Percentiles rank a stretch among this genome's conserved stretches.
Evolutionary conservation across 64 coral and sea anemone genomes (phyloP).

Genomic region (Actinia equina): DNA sequence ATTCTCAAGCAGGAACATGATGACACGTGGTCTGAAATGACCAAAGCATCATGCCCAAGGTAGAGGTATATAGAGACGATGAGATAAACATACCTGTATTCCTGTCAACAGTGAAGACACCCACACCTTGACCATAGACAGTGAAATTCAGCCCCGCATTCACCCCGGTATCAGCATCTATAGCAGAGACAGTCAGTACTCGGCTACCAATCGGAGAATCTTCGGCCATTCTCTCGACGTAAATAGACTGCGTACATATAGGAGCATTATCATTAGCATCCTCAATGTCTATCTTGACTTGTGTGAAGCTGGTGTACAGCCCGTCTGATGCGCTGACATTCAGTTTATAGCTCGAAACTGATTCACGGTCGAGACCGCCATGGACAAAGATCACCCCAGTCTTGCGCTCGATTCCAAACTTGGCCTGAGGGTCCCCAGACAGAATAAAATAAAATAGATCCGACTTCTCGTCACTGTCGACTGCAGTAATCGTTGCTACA

Average conservation of each 20-base stretch:
- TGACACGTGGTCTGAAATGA: no score
- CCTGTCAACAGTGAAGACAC: conserved; percentile 63
- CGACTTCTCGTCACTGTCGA: conserved; percentile 57
- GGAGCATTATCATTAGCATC: conserved; percentile 88
- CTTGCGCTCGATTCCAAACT: conserved; percentile 83
- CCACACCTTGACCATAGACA: conserved; percentile 77
- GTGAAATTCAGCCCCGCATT: conserved; percentile 75
- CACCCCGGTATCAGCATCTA: conserved; percentile 66
- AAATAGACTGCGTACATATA: conserved; percentile 79
- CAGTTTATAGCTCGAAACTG: conserved; percentile 58
- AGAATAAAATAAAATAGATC: conserved; percentile 78
- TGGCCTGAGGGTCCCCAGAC: conserved; percentile 80
- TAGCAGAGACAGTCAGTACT: conserved; percentile 63
- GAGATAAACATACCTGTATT: conserved; percentile 34
- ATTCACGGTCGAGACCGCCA: conserved; percentile 65
- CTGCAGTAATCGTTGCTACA: conserved; percentile 46
- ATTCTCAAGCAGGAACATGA: no score
- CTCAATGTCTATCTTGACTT: conserved; percentile 41
- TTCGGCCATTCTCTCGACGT: conserved; percentile 52
- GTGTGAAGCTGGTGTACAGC: conserved; percentile 67
- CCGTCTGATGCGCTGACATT: conserved; percentile 85
- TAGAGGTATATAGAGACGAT: not conserved
- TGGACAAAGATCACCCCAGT: conserved; percentile 79
- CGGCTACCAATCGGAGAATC: conserved; percentile 34
- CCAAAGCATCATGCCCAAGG: no score